A percentile compares a stretch with the other conserved stretches of the same genome.
Evolutionary conservation across 2,888 invertebrate species (phyloP).

Genomic region (Lepidocyrtinus sp.): DNA sequence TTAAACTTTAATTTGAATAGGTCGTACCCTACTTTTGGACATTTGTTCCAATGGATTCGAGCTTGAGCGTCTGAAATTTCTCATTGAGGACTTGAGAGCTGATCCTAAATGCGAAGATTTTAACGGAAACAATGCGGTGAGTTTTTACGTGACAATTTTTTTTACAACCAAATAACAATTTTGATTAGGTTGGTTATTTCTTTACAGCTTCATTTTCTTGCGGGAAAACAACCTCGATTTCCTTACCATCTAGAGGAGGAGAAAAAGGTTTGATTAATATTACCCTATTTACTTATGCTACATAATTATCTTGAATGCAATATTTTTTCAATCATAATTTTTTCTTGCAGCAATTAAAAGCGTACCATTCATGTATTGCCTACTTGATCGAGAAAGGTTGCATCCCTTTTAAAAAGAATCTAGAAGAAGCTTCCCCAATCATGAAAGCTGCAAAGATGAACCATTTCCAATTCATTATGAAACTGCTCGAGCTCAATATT

Average conservation of each 20-base stretch:
- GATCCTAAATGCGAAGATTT: slow-evolving; percentile 72
- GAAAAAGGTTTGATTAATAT: background rate
- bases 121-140: slow-evolving; percentile 73
- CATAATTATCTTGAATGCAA: background rate
- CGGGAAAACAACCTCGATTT: background rate
- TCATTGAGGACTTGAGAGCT: slow-evolving; percentile 73
- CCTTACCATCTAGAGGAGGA: background rate
- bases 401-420: slow-evolving; percentile 49
- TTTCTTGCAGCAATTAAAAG: slow-evolving; percentile 45
- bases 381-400: slow-evolving; percentile 56
- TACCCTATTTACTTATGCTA: background rate
- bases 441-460: slow-evolving; percentile 34
- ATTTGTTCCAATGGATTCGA: slow-evolving; percentile 46
- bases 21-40: slow-evolving; percentile 60
- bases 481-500: slow-evolving; percentile 28
- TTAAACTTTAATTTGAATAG: slow-evolving; percentile 11
- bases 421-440: slow-evolving; percentile 47
- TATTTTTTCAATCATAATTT: background rate
- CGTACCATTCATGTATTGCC: slow-evolving; percentile 35
- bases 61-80: slow-evolving; percentile 71
- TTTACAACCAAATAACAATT: background rate
- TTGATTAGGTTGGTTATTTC: background rate
- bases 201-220: slow-evolving; percentile 62
- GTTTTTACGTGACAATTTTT: slow-evolving; percentile 51
- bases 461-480: slow-evolving; percentile 50